Evolutionary conservation across 2,888 invertebrate genomes (phyloP).

Genomic region (Gisinianus flammeolus): DNA sequence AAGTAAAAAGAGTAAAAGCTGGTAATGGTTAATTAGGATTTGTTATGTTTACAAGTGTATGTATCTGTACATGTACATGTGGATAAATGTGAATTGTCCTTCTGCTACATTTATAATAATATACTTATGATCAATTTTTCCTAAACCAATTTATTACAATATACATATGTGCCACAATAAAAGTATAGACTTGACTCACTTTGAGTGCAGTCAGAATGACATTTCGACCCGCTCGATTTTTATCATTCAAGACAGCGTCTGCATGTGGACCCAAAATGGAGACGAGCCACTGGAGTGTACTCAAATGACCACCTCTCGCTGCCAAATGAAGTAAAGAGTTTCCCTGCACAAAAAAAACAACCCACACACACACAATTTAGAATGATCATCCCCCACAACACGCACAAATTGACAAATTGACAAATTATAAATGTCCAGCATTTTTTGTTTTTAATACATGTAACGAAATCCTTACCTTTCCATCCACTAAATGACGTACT

Average conservation of each 20-base stretch:
- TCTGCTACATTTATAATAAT: too few relatives aligned
- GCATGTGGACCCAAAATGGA: constrained; percentile 59
- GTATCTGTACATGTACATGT: too few relatives aligned
- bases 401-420: background rate
- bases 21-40: too few relatives aligned
- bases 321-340: constrained; percentile 61
- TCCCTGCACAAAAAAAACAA: constrained; percentile 53
- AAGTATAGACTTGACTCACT: too few relatives aligned
- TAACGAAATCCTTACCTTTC: constrained; percentile 47
- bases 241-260: constrained; percentile 61
- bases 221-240: constrained; percentile 61
- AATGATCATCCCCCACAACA: background rate
- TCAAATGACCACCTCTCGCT: constrained; percentile 61
- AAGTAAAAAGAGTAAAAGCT: too few relatives aligned
- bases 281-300: constrained; percentile 61
- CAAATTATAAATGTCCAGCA: background rate
- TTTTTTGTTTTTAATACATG: background rate
- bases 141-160: too few relatives aligned
- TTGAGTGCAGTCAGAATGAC: constrained; percentile 61
- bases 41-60: too few relatives aligned
- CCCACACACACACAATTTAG: background rate
- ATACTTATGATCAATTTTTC: too few relatives aligned
- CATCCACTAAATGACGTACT: constrained; percentile 62
- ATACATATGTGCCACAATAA: too few relatives aligned
- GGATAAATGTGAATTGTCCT: too few relatives aligned